phyloP scores from a whole-genome alignment of 2,888 invertebrate species.

The Andrena fulva region DNA sequence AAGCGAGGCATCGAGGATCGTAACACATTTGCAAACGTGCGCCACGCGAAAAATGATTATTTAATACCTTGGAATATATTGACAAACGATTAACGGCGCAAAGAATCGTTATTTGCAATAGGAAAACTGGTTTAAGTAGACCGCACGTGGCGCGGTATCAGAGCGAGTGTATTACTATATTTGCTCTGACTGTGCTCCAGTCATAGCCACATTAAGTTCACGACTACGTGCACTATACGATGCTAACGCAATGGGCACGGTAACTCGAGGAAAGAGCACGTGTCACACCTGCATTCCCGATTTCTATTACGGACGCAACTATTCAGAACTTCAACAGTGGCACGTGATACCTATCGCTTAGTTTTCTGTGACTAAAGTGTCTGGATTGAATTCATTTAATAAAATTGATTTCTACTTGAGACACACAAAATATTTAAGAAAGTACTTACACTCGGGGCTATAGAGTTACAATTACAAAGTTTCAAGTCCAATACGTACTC shows the following conservation, averaged over 20 bases:
- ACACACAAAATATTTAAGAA: neutral
- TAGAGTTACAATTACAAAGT: too few relatives aligned
- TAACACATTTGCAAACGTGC: neutral
- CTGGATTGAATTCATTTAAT: neutral
- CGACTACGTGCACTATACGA: neutral
- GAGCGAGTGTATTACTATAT: slow-evolving; percentile 10
- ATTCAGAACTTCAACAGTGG: neutral
- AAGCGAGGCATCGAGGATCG: neutral
- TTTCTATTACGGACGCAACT: neutral
- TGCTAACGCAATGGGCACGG: neutral
- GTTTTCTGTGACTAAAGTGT: neutral
- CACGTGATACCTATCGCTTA: neutral
- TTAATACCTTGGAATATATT: slow-evolving; percentile 22
- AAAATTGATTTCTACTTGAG: neutral
- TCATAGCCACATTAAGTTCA: slow-evolving; percentile 29
- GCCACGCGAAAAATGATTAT: slow-evolving; percentile 13
- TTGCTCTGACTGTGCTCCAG: slow-evolving; percentile 19
- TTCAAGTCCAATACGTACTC: neutral
- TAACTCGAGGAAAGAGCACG: slow-evolving; percentile 3
- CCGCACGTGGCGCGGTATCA: slow-evolving; percentile 42
- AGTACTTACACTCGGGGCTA: too few relatives aligned
- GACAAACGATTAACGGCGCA: slow-evolving; percentile 8
- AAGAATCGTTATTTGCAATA: slow-evolving; percentile 29
- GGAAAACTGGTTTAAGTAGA: slow-evolving; percentile 42
- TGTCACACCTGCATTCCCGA: slow-evolving; percentile 4